Percentiles rank a stretch among this genome's conserved stretches.
phyloP scores from a whole-genome alignment of 2,888 invertebrate species.

The Apamea sordens region DNA sequence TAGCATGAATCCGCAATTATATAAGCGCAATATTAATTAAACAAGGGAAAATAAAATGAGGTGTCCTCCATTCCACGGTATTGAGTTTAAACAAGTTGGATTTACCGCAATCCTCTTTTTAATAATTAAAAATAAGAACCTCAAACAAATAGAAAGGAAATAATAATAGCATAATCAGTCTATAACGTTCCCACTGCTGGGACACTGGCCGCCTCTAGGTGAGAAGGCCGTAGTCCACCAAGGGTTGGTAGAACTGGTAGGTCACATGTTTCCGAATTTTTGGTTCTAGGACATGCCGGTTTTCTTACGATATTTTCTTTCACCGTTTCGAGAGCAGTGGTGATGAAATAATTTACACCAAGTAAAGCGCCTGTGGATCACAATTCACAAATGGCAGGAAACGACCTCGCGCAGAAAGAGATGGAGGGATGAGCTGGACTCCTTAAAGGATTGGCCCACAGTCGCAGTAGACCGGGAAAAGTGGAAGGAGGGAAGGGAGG shows the following conservation, averaged over 20 bases:
- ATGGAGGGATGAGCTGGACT: no score
- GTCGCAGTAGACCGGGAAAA: no score
- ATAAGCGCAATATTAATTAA: slow-evolving; percentile 18
- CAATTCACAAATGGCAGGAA: no score
- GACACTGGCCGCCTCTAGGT: background rate
- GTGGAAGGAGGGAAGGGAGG: no score
- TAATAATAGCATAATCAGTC: background rate
- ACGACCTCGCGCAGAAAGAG: no score
- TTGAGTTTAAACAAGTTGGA: background rate
- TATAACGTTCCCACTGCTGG: background rate
- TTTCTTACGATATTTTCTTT: background rate
- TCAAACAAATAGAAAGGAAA: background rate
- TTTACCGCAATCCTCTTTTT: background rate
- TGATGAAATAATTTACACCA: no score
- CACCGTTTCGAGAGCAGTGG: no score
- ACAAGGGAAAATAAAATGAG: slow-evolving; percentile 9
- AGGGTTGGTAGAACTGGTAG: background rate
- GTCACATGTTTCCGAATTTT: background rate
- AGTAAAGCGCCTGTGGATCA: background rate
- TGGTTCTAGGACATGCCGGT: background rate
- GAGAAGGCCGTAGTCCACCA: background rate
- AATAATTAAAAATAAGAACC: background rate
- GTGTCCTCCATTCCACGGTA: background rate
- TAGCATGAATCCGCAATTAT: slow-evolving; percentile 9
- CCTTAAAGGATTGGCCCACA: no score